These are phyloP conservation scores for Neoaliturus tenellus DNA, from an alignment of 2,888 invertebrate species.

Conservation along the genomic window DNA sequence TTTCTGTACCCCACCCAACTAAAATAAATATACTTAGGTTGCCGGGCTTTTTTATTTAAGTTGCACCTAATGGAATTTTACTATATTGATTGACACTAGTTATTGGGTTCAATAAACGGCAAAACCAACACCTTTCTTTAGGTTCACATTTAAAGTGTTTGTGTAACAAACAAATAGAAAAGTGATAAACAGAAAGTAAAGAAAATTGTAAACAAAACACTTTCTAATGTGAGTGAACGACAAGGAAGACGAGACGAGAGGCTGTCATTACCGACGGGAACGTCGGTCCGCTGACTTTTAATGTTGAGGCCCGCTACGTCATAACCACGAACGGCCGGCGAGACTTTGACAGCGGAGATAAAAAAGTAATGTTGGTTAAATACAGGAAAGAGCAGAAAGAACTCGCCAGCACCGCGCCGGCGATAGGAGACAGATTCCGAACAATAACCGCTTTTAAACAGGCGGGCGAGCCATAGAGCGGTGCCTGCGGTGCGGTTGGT, in stretches of 20 bases:
- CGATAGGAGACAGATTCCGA: not conserved
- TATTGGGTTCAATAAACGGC: too few relatives aligned
- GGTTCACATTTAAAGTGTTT: too few relatives aligned
- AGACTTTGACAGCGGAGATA: not conserved
- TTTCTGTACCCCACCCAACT: too few relatives aligned
- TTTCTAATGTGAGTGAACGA: not conserved
- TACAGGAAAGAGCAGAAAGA: not conserved
- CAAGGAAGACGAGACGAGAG: not conserved
- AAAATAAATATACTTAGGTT: too few relatives aligned
- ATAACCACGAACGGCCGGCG: slow-evolving; percentile 18
- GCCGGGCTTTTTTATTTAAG: too few relatives aligned
- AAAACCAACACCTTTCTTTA: too few relatives aligned
- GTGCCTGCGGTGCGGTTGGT: not conserved
- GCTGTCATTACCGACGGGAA: not conserved
- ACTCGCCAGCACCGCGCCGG: not conserved
- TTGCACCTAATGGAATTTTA: too few relatives aligned
- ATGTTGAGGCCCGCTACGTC: not conserved
- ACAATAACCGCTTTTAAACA: not conserved
- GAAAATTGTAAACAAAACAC: too few relatives aligned
- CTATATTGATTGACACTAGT: too few relatives aligned
- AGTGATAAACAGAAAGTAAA: too few relatives aligned
- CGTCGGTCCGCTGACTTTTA: not conserved
- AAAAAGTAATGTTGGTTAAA: slow-evolving; percentile 1
- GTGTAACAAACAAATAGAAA: too few relatives aligned
- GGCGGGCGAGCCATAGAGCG: not conserved